Base-by-base conservation (phyloP, 2,113 vertebrate species). In the Microcebus lehilahytsara region DNA sequence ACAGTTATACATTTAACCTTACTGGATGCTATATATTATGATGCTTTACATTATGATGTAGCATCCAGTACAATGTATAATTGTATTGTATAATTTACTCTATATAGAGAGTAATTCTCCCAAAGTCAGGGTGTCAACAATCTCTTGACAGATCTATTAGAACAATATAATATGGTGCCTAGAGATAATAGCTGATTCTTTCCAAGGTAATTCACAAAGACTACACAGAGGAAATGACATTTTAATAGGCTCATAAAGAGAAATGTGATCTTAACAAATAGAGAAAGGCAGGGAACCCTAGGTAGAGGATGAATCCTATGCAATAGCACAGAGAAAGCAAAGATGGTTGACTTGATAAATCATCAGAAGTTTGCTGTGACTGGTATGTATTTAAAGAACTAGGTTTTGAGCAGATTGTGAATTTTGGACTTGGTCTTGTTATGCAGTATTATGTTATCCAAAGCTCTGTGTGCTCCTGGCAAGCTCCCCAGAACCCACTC, bases 401-500 rank as follows among this genome's bases (percentile, higher is more conserved):
- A 93, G 49, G 3, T 60, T 90, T 53, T 95, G 58, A 79, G 89
- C 92, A 93, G 96, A 95, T 88, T 97, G 86, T 94, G 46, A 84
- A 84, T 89, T 95, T 67, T 95, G 92, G 90, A 93, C 37, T 80
- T 80, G 30, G 60, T 97, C 42, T 93, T 90, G 46, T 96, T 96
- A 69, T 74, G 74, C 58, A 95, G 40, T 67, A 58, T 64, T 80
- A 53, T 94, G 34, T 84, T 95, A 93, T 96, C 89, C 91, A 87
- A 91, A 93, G 53, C 19, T 96, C 69, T 85, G 60, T 96, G 91
- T 91, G 67, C 51, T 95, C 58, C 67, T 95, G 93, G 93, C 69
- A 92, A 67, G 62, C 85, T 93, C 14, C 69, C 86, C 74, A 96
- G 69, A 95, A 92, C 89, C 95, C 88, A 90, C 40, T 93, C 83